Evolutionary conservation across 2,888 invertebrate genomes (phyloP), one percentile per base, ranked within the genome.

Genomic region (Drosophila siamana): DNA sequence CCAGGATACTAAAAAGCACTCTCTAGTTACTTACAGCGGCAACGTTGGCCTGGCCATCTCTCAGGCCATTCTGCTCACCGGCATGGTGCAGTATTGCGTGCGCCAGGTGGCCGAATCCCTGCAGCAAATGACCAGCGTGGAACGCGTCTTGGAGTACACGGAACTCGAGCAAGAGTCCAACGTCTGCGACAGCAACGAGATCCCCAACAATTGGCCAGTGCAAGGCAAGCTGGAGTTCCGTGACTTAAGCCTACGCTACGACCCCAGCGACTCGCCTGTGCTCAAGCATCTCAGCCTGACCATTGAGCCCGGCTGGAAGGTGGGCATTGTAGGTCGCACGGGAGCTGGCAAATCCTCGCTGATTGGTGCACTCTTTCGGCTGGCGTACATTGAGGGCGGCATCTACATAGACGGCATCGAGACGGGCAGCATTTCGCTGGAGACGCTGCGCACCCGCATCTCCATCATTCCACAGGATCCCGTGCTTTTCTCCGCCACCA

Each of bases 311-410:
- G 94, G 94, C 64, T 93, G 92, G 71, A 91, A 96, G 95, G 94
- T 96, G 57, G 96, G 96, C 7, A 95, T 96, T 71, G 96, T 96
- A 5, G 97, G 97, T 1, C 93, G 97, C 60, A 97, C 97, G 0
- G 97, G 97, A 2, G 97, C 97, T 2, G 97, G 97, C 2, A 96
- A 96, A 91, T 96, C 96, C 0, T 96, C 96, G 0, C 92, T 96
- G 13, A 95, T 96, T 70, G 94, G 95, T 0, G 95, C 96, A 1
- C 91, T 97, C 61, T 97, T 97, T 92, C 94, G 97, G 5, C 93
- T 97, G 52, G 94, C 95, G 0, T 94, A 95, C 57, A 93, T 95
- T 6, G 94, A 94, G 67, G 97, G 97, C 6, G 92, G 92, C 44
- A 94, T 97, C 19, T 91, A 93, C 40, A 96, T 97, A 69, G 97